These are phyloP conservation scores for Paracentrotus lividus DNA, from an alignment of 53 echinoderm and acorn worm genomes.

Conservation along the genomic window DNA sequence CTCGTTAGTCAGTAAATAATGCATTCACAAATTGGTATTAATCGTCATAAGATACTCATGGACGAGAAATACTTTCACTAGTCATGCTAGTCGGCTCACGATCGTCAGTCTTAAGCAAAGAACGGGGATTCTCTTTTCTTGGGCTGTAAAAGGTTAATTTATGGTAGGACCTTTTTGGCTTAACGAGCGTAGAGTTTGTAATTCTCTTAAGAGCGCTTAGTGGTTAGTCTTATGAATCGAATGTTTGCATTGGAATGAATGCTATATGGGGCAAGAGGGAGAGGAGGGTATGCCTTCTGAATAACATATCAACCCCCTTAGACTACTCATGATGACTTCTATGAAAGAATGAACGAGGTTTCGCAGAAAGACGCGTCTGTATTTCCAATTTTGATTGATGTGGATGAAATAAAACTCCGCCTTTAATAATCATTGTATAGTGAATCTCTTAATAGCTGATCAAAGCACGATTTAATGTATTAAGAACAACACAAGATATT, in stretches of 20 bases:
- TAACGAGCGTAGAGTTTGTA: constrained; percentile 30
- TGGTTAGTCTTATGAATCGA: constrained; percentile 49
- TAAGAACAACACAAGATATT: no score
- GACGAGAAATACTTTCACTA: constrained; percentile 8
- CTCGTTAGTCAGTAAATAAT: constrained; percentile 69
- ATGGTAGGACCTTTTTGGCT: constrained; percentile 37
- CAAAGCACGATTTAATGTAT: no score
- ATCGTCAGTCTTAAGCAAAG: constrained; percentile 21
- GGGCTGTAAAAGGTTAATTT: constrained; percentile 60
- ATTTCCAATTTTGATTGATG: not conserved
- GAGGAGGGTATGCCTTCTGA: not conserved
- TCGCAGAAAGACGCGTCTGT: not conserved
- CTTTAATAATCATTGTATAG: not conserved
- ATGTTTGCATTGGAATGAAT: constrained; percentile 59
- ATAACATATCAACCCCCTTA: constrained; percentile 1
- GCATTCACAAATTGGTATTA: constrained; percentile 70
- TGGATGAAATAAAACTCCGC: not conserved
- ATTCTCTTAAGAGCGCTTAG: constrained; percentile 18
- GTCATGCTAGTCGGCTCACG: constrained; percentile 59
- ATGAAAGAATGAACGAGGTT: not conserved
- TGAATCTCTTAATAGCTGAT: no score
- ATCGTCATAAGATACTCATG: constrained; percentile 62
- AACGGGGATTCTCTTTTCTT: constrained; percentile 9
- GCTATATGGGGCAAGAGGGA: constrained; percentile 23
- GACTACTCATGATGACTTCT: constrained; percentile 17